Evolutionary conservation across 1,140 invertebrate genomes (phyloP).

Genomic region (Sesamia nonagrioides): DNA sequence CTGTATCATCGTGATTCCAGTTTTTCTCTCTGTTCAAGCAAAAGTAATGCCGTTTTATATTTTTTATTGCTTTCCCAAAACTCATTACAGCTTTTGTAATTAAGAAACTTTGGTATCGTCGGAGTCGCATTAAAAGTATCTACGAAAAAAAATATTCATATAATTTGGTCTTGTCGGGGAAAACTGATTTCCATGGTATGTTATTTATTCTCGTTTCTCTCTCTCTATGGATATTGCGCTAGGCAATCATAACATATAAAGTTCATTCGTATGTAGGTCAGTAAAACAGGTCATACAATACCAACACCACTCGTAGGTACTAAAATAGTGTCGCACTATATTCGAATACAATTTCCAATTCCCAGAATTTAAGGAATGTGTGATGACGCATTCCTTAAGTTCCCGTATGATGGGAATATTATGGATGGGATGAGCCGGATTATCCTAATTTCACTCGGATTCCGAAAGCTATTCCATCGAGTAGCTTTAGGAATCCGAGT

Average conservation of each 20-base stretch:
- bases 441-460: no score
- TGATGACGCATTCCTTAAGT: no score
- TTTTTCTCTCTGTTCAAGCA: not conserved
- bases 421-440: no score
- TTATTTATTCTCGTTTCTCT: not conserved
- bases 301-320: not conserved
- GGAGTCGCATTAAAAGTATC: not conserved
- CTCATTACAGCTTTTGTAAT: conserved; percentile 46
- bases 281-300: no score
- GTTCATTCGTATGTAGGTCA: no score
- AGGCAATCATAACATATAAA: not conserved
- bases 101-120: conserved; percentile 39
- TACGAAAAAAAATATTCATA: conserved; percentile 6
- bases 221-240: not conserved
- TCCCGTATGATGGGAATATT: no score
- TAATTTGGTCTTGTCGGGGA: not conserved
- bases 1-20: not conserved
- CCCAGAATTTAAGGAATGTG: not conserved
- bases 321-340: conserved; percentile 11
- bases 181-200: not conserved
- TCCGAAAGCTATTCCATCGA: no score
- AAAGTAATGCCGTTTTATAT: conserved; percentile 37
- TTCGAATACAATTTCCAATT: not conserved
- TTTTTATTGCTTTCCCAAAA: conserved; percentile 38
- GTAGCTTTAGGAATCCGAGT: conserved; percentile 18